Conservation (phyloP, 2,888 invertebrate species). For the Sycophila texana region DNA sequence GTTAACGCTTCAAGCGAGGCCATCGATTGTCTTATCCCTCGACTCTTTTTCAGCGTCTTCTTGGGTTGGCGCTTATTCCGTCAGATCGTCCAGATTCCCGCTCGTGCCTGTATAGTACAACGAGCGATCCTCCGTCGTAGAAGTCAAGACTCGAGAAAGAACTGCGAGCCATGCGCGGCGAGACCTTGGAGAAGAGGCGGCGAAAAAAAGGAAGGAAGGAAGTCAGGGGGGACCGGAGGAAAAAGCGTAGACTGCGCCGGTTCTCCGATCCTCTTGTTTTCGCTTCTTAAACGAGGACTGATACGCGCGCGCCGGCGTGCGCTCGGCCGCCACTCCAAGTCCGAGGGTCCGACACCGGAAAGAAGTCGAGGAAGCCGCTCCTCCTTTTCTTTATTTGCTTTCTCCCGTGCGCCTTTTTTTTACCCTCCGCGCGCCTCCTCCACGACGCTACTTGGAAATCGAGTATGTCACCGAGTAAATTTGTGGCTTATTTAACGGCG, state of each 20-base stretch:
- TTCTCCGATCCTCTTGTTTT: slow-evolving; percentile 45
- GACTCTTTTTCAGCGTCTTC: slow-evolving; percentile 38
- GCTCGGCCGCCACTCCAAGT: slow-evolving; percentile 26
- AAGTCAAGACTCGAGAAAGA: slow-evolving; percentile 4
- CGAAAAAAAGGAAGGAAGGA: slow-evolving; percentile 1
- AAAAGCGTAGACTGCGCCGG: neutral
- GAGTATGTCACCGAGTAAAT: slow-evolving; percentile 45
- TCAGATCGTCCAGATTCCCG: slow-evolving; percentile 33
- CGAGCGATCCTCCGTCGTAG: neutral
- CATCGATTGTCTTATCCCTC: slow-evolving; percentile 44
- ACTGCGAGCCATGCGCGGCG: slow-evolving; percentile 9
- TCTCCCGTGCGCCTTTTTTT: slow-evolving; percentile 7
- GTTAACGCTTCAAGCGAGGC: slow-evolving; percentile 25
- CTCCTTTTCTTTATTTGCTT: slow-evolving; percentile 21
- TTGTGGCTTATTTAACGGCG: slow-evolving; percentile 44
- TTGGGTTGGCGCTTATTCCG: neutral
- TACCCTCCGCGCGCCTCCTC: slow-evolving; percentile 8
- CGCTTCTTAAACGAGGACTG: slow-evolving; percentile 53
- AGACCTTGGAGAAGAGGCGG: neutral
- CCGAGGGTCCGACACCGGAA: slow-evolving; percentile 33
- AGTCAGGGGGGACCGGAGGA: neutral
- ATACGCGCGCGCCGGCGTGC: slow-evolving; percentile 34
- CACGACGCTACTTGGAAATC: slow-evolving; percentile 41
- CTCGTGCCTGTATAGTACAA: neutral
- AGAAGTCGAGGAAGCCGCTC: slow-evolving; percentile 48